A percentile compares a stretch with the other conserved stretches of the same genome.
Conservation (phyloP, 2,888 invertebrate species). For the Belgica antarctica region DNA sequence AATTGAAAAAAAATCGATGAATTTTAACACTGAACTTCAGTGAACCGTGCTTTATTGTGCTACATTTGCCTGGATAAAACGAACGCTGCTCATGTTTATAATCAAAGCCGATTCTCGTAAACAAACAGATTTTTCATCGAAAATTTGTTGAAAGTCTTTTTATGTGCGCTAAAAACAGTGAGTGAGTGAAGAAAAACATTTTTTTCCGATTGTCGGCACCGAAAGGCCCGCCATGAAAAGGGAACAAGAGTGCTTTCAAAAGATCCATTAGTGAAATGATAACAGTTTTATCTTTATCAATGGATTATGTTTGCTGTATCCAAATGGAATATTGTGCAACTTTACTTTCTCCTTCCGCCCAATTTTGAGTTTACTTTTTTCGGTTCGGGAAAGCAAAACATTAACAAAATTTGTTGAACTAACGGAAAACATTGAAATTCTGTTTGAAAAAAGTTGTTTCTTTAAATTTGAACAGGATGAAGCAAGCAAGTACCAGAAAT, state of each 20-base stretch:
- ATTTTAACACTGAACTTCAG: constrained; percentile 33
- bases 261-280: constrained; percentile 28
- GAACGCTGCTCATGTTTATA: constrained; percentile 8
- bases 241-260: neutral
- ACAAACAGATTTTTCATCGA: neutral
- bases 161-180: neutral
- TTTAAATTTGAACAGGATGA: no score
- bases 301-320: neutral
- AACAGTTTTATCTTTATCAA: constrained; percentile 12
- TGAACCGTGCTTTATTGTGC: constrained; percentile 20
- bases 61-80: neutral
- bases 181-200: neutral
- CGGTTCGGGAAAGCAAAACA: no score
- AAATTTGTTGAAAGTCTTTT: neutral
- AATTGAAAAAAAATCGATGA: constrained; percentile 20
- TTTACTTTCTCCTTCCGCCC: no score
- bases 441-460: no score
- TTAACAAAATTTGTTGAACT: no score
- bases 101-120: constrained; percentile 1
- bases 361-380: no score
- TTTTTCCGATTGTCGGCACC: neutral
- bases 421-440: no score
- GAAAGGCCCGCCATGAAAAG: neutral
- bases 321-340: constrained; percentile 1
- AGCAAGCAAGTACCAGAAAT: no score